Evolutionary conservation across 2,113 vertebrate genomes (phyloP).

Genomic region (Cynoglossus semilaevis): DNA sequence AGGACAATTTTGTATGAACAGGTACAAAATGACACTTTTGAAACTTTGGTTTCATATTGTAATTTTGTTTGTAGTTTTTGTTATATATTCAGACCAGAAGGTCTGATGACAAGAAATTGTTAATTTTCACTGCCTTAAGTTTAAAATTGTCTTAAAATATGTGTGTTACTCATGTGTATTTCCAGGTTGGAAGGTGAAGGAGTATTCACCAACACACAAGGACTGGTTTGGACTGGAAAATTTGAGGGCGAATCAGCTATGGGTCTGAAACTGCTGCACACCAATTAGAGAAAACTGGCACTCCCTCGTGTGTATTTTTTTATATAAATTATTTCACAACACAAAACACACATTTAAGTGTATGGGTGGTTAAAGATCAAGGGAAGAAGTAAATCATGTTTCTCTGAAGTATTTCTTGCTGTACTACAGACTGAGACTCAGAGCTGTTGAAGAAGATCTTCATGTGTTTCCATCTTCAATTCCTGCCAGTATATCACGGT

Average conservation of each 20-base stretch:
- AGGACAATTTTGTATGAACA: slow-evolving; percentile 82
- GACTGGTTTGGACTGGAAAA: slow-evolving; percentile 77
- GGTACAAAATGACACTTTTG: slow-evolving; percentile 55
- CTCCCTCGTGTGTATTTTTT: too few relatives aligned
- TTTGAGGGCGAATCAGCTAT: slow-evolving; percentile 79
- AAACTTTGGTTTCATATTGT: too few relatives aligned
- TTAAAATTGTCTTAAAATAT: too few relatives aligned
- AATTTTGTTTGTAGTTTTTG: too few relatives aligned
- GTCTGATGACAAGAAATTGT: too few relatives aligned
- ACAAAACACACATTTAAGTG: background rate
- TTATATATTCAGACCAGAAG: too few relatives aligned
- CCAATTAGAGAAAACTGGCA: slow-evolving; percentile 48
- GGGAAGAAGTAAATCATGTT: slow-evolving; percentile 8
- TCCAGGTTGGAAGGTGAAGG: slow-evolving; percentile 80
- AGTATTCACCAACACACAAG: slow-evolving; percentile 73
- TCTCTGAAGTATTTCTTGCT: background rate
- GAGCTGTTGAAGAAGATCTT: background rate
- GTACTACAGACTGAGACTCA: slow-evolving; percentile 9
- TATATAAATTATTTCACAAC: too few relatives aligned
- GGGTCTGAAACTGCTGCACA: slow-evolving; percentile 78
- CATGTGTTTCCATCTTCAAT: too few relatives aligned
- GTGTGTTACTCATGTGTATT: too few relatives aligned
- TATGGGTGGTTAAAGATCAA: slow-evolving; percentile 3
- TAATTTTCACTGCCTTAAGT: too few relatives aligned
- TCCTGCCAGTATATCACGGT: too few relatives aligned